Evolutionary conservation across 1,140 invertebrate species (phyloP), one percentile per base, ranked within the genome.

Genomic region (Drosophila ficusphila): DNA sequence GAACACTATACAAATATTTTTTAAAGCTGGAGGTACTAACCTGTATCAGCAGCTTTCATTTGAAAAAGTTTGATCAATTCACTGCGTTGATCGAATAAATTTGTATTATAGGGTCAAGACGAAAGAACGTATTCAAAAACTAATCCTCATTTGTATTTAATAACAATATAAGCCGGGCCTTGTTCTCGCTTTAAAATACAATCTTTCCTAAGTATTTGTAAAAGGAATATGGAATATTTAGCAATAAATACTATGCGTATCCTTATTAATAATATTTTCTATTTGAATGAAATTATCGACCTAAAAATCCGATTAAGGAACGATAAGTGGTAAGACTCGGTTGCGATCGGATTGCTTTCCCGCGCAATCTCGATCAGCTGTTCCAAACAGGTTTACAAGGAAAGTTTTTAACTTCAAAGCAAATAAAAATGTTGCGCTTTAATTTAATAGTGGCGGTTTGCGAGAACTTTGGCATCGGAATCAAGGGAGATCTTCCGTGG

Each of bases 371-470:
- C 0, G 2, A 23, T 19, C 60, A 67, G 58, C 58, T 65, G 62
- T 9, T 31, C 2, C 0, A 12, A 4, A 9, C 5, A 4, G 4
- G 12, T n/a, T 9, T 4, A 7, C 4, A 1, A 23, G 5, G 5
- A 7, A n/a, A 1, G 11, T 27, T 25, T 44, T 36, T 19, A 25
- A 7, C 5, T 8, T 8, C 12, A 9, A 6, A 1, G 0, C 8
- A 11, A 29, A 33, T 12, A 21, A 78, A 57, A 2, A 89, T 90
- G 68, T 56, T 93, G 1, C 95, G 94, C 81, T 92, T 97, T 23
- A 95, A 96, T 92, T 91, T 98, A 56, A 97, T 98, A 62, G 96
- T 95, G 8, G 97, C 97, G 0, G 95, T 94, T 1, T 96, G 96
- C 89, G 95, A 97, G 82, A 96, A 96, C 76, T 94, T 95, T 92